Base-by-base conservation (phyloP, 2,113 vertebrate species). In the Elachura formosa region DNA sequence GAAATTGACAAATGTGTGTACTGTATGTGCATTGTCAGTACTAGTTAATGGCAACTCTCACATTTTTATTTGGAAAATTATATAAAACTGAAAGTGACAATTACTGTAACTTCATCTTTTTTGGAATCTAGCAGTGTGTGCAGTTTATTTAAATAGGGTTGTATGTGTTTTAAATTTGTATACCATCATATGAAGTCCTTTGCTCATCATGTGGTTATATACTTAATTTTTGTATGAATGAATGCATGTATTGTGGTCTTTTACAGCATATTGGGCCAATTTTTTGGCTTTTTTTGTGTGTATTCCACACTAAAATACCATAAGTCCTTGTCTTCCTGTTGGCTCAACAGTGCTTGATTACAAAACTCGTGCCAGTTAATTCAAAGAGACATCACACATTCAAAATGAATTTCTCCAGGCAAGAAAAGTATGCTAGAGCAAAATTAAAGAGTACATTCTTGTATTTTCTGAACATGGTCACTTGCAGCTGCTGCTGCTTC, bases 1-100 rank as follows among this genome's bases (percentile, higher is more conserved):
- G 95, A 96, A 96, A 97, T 96, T 96, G 96, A 97, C 94, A 97
- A 96, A 96, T 95, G 95, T 80, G 87, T 74, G 87, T 96, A 89
- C 90, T 83, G 83, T 89, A 75, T 24, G 40, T 51, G 8, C 84
- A 88, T 94, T 94, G 92, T 96, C 92, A 94, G 92, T 96, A 79
- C 87, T 83, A 93, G 87, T 97, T 97, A 97, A 96, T 96, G 94
- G 96, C 89, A 94, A 92, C 82, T 86, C 89, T 96, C 95, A 96
- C 90, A 78, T 96, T 96, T 96, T 89, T 93, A 91, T 96, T 97
- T 96, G 92, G 85, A 85, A 94, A 95, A 92, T 97, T 91, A 89
- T 86, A 87, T 93, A 78, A 96, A 94, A 90, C 82, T 74, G 87
- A 92, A 96, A 94, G 94, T 86, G 80, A 88, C 86, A 93, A 90